A percentile compares a stretch with the other conserved stretches of the same genome.
Evolutionary conservation across 2,797 vertebrate genomes (phyloP).

Genomic region (Eupleurogrammus muticus): DNA sequence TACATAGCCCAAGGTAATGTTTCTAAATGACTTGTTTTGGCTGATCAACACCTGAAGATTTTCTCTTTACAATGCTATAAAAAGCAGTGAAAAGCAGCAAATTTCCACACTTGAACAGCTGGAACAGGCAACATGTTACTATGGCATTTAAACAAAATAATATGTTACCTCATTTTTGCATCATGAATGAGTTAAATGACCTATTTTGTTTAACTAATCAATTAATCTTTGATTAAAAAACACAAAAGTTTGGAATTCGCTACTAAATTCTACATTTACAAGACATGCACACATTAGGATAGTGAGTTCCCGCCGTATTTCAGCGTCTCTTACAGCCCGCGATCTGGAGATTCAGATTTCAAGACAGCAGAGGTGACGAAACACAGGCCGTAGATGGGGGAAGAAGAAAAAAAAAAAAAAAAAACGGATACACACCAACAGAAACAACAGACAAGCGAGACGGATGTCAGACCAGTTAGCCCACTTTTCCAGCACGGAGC

Average conservation of each 20-base stretch:
- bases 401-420: no score
- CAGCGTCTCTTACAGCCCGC: background rate
- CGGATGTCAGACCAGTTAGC: slow-evolving; percentile 69
- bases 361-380: background rate
- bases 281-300: background rate
- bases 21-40: background rate
- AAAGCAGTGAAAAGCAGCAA: no score
- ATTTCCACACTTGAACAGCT: background rate
- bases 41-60: background rate
- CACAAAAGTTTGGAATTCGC: no score
- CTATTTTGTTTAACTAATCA: background rate
- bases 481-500: slow-evolving; percentile 62
- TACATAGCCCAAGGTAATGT: background rate
- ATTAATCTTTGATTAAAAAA: background rate
- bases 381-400: background rate
- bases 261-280: no score
- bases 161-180: background rate
- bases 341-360: background rate
- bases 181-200: background rate
- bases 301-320: background rate
- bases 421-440: slow-evolving; percentile 12
- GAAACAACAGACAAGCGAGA: slow-evolving; percentile 19
- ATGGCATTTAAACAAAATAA: no score
- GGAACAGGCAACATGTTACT: no score
- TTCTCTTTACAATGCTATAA: background rate